A percentile compares a stretch with the other conserved stretches of the same genome.
phyloP scores from a whole-genome alignment of 1,140 invertebrate genomes.

The Spodoptera litura region DNA sequence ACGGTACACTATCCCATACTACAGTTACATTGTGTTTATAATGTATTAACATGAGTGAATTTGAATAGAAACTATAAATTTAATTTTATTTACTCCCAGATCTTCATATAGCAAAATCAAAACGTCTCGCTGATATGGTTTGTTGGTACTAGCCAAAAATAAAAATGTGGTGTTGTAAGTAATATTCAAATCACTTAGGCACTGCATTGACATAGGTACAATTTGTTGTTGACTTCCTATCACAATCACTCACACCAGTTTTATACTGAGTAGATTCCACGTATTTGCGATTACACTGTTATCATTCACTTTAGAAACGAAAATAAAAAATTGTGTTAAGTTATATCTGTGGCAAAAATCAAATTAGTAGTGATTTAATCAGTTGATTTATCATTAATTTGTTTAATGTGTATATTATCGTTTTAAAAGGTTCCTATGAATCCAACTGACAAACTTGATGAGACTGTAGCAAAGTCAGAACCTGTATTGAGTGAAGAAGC shows the following conservation, averaged over 20 bases:
- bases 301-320: neutral
- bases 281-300: slow-evolving; percentile 3
- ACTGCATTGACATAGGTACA: neutral
- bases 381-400: slow-evolving; percentile 9
- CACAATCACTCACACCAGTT: neutral
- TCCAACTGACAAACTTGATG: slow-evolving; percentile 59
- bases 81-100: slow-evolving; percentile 36
- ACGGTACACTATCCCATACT: no score
- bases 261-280: slow-evolving; percentile 6
- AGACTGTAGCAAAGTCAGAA: slow-evolving; percentile 57
- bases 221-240: neutral
- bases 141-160: neutral
- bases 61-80: neutral
- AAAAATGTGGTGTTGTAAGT: slow-evolving; percentile 34
- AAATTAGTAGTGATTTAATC: slow-evolving; percentile 20
- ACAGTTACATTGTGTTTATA: slow-evolving; percentile 1
- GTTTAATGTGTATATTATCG: slow-evolving; percentile 10
- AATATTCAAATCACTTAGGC: neutral
- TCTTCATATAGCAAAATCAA: slow-evolving; percentile 18
- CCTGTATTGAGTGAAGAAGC: slow-evolving; percentile 51
- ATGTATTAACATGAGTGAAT: neutral
- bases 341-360: slow-evolving; percentile 24
- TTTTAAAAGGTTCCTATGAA: slow-evolving; percentile 62
- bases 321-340: slow-evolving; percentile 7
- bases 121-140: neutral